Conservation (phyloP, 35 echinoderm and acorn worm genomes). For the Strongylocentrotus purpuratus region DNA sequence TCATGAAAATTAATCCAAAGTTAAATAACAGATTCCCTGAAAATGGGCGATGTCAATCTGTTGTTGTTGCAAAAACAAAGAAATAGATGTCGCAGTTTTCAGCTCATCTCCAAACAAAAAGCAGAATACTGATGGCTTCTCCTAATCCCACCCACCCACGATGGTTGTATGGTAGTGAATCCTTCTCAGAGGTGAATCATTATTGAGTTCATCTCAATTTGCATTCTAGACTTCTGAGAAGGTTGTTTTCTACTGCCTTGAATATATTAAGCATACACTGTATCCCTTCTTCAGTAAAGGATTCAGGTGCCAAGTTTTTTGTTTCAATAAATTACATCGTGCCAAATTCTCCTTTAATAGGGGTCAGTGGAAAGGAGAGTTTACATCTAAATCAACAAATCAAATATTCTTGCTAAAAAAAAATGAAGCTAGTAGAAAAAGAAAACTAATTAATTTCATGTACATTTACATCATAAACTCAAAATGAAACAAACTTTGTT, state of each 20-base stretch:
- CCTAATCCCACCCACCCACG: not conserved
- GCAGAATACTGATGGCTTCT: not conserved
- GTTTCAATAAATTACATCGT: not conserved
- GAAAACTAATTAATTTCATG: too few relatives aligned
- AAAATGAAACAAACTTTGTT: too few relatives aligned
- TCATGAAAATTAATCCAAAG: too few relatives aligned
- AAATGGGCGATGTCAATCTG: too few relatives aligned
- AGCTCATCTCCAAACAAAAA: not conserved
- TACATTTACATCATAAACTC: too few relatives aligned
- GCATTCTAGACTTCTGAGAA: not conserved
- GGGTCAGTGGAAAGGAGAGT: not conserved
- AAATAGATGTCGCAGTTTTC: too few relatives aligned
- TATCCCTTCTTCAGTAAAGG: not conserved
- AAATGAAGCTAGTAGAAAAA: too few relatives aligned
- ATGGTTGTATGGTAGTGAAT: not conserved
- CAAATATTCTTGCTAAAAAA: too few relatives aligned
- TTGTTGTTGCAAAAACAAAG: too few relatives aligned
- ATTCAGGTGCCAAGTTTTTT: not conserved
- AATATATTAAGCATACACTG: not conserved
- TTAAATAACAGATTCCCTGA: too few relatives aligned
- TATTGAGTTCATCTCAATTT: not conserved
- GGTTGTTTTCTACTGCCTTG: not conserved
- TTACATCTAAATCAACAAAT: not conserved
- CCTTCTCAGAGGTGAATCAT: not conserved
- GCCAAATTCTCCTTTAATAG: not conserved